phyloP scores from a whole-genome alignment of 1,140 invertebrate species.

The Papilio xuthus region DNA sequence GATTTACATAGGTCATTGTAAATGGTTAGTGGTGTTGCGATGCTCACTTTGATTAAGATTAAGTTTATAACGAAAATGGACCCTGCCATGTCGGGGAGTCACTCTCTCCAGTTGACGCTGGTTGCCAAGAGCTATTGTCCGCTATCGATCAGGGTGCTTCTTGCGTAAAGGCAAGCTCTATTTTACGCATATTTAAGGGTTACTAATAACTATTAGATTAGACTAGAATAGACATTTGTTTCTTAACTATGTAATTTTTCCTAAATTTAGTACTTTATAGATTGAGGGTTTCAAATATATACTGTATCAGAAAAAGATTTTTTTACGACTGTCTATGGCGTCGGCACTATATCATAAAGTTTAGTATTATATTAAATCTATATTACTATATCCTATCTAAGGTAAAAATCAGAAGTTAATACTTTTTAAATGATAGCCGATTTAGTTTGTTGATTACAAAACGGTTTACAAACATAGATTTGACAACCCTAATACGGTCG shows the following conservation, averaged over 20 bases:
- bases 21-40: background rate
- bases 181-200: background rate
- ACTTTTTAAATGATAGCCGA: background rate
- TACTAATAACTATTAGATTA: background rate
- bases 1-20: background rate
- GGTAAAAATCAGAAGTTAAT: background rate
- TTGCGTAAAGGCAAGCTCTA: background rate
- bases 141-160: constrained; percentile 16
- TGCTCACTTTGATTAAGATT: background rate
- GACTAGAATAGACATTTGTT: no score
- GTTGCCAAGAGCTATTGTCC: background rate
- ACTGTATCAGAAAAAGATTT: no score
- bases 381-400: background rate
- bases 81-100: constrained; percentile 12
- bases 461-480: background rate
- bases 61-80: no score
- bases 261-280: no score
- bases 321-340: background rate
- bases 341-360: background rate
- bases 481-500: constrained; percentile 30
- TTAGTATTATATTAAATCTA: background rate
- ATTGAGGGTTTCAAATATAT: no score
- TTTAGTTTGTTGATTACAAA: background rate
- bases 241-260: background rate
- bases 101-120: background rate